Conservation (phyloP, 2,797 vertebrate species). For the Tamandua tetradactyla region DNA sequence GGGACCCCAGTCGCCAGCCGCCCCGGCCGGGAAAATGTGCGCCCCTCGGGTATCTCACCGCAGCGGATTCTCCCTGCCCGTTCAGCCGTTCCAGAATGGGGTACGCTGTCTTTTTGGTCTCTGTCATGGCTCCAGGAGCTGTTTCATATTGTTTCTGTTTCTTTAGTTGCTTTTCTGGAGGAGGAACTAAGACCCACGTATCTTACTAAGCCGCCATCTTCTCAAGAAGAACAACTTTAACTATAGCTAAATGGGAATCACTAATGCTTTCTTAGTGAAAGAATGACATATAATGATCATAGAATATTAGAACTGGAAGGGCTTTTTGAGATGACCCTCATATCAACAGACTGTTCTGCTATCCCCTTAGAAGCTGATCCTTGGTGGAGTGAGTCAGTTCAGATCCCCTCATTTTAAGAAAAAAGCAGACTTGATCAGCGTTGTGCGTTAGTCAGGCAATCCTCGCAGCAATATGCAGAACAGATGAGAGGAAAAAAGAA, state of each 20-base stretch:
- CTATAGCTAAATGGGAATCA: not conserved
- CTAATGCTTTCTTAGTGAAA: not conserved
- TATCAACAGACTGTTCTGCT: too few species aligned
- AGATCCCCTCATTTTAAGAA: not conserved
- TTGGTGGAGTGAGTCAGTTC: not conserved
- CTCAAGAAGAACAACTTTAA: not conserved
- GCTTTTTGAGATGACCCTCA: not conserved
- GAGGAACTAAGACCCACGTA: too few species aligned
- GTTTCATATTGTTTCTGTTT: too few species aligned
- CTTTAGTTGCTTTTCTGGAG: too few species aligned
- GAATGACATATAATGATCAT: not conserved
- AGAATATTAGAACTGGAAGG: not conserved
- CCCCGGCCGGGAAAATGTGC: too few species aligned
- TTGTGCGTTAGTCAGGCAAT: not conserved
- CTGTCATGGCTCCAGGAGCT: too few species aligned
- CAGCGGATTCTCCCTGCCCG: too few species aligned
- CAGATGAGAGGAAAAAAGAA: not conserved
- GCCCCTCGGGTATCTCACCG: too few species aligned
- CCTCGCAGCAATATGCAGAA: not conserved
- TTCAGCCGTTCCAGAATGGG: too few species aligned
- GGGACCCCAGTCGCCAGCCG: too few species aligned
- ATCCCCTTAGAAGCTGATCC: not conserved
- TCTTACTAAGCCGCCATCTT: too few species aligned
- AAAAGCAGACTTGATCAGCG: not conserved
- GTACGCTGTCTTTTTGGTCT: too few species aligned